Conservation (phyloP, 2,797 vertebrate species). For the Pagetopsis macropterus region DNA sequence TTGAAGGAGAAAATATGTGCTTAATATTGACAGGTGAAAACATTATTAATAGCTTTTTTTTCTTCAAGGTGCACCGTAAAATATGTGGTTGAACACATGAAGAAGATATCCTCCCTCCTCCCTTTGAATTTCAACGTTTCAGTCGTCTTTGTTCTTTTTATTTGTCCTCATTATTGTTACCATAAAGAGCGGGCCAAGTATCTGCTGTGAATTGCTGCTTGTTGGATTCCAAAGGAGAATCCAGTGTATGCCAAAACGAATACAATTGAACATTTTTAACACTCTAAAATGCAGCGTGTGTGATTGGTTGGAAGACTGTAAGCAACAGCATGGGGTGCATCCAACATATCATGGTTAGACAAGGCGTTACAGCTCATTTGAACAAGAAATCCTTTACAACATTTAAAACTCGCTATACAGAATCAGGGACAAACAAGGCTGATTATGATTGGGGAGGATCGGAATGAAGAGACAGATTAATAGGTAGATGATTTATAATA, state of each 20-base stretch:
- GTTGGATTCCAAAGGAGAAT: constrained; percentile 41
- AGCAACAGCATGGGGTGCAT: constrained; percentile 39
- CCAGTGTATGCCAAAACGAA: constrained; percentile 32
- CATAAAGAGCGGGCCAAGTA: constrained; percentile 35
- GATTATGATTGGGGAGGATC: constrained; percentile 13
- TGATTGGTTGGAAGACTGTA: constrained; percentile 28
- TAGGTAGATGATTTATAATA: constrained; percentile 1
- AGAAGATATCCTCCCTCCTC: constrained; percentile 8
- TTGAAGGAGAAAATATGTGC: constrained; percentile 31
- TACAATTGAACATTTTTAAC: constrained; percentile 49
- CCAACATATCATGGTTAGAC: constrained; percentile 42
- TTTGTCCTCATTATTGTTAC: constrained; percentile 47
- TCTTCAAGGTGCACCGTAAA: constrained; percentile 5
- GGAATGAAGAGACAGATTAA: constrained; percentile 13
- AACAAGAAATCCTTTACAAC: constrained; percentile 33
- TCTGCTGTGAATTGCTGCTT: constrained; percentile 33
- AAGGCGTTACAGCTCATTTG: constrained; percentile 38
- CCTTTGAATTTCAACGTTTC: constrained; percentile 16
- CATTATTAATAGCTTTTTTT: neutral
- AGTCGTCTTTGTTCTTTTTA: constrained; percentile 42
- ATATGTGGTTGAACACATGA: constrained; percentile 7
- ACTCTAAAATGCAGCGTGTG: neutral
- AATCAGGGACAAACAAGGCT: constrained; percentile 35
- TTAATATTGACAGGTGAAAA: constrained; percentile 32
- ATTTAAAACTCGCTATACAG: constrained; percentile 32